Percentiles rank a stretch among this genome's conserved stretches.
phyloP scores from a whole-genome alignment of 2,797 vertebrate species.

The Adrianichthys oophorus region DNA sequence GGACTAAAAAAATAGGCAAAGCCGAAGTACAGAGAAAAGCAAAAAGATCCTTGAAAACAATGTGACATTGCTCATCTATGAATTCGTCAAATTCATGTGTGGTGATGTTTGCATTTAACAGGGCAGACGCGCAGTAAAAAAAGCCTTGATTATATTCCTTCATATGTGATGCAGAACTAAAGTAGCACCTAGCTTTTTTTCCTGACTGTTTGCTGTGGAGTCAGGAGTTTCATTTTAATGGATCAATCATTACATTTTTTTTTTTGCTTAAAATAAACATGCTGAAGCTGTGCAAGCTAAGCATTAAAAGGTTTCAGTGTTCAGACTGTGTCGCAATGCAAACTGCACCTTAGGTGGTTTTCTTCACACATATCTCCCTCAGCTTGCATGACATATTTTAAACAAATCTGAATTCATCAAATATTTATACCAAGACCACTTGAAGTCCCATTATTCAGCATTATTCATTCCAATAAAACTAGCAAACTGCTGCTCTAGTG shows the following conservation, averaged over 20 bases:
- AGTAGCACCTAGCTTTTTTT: neutral
- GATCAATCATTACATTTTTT: conserved; percentile 10
- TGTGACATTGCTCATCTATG: neutral
- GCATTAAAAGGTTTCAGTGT: neutral
- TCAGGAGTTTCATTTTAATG: conserved; percentile 1
- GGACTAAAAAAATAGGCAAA: too few relatives aligned
- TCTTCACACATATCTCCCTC: conserved; percentile 21
- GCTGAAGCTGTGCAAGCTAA: conserved; percentile 4
- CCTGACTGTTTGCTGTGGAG: neutral
- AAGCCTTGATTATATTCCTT: conserved; percentile 2
- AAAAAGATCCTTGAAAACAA: neutral
- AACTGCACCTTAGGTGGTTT: conserved; percentile 18
- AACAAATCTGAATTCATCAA: conserved; percentile 37
- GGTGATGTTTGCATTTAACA: conserved; percentile 3
- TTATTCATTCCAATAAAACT: conserved; percentile 46
- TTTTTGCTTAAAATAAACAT: neutral
- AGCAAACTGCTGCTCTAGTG: conserved; percentile 17
- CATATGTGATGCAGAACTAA: neutral
- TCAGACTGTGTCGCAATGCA: conserved; percentile 5
- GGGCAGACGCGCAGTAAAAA: neutral
- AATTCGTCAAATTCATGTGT: neutral
- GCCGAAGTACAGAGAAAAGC: too few relatives aligned
- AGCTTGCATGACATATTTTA: conserved; percentile 9
- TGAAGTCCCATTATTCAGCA: conserved; percentile 12
- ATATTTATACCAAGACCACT: conserved; percentile 31